A percentile compares a stretch with the other conserved stretches of the same genome.
These are phyloP conservation scores for Allophyes oxyacanthae DNA, from an alignment of 2,888 invertebrate genomes.

Conservation along the genomic window DNA sequence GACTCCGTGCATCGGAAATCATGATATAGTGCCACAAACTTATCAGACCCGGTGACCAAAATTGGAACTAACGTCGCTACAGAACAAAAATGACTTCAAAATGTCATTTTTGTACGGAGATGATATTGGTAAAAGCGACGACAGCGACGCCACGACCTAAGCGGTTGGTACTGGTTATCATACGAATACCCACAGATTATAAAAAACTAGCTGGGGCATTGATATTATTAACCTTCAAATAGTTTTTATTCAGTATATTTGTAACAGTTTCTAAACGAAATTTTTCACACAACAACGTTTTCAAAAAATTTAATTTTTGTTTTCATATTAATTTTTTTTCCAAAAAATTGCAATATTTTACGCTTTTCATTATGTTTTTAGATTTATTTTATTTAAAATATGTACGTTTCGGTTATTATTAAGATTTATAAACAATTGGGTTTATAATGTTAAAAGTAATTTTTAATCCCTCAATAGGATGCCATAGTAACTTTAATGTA, in stretches of 20 bases:
- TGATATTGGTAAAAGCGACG: no score
- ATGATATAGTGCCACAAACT: no score
- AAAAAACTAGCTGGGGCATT: no score
- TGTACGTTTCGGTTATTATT: slow-evolving; percentile 18
- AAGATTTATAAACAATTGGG: slow-evolving; percentile 28
- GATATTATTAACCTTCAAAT: no score
- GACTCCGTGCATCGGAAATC: no score
- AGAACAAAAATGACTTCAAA: no score
- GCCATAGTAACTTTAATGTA: slow-evolving; percentile 13
- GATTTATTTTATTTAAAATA: slow-evolving; percentile 43
- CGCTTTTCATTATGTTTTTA: slow-evolving; percentile 46
- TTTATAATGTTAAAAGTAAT: slow-evolving; percentile 12
- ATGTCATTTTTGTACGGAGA: no score
- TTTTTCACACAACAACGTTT: neutral
- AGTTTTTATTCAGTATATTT: slow-evolving; percentile 4
- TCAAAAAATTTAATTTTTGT: slow-evolving; percentile 21
- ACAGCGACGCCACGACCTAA: no score
- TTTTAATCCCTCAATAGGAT: neutral
- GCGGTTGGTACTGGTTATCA: no score
- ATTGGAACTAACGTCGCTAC: no score
- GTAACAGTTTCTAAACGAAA: neutral
- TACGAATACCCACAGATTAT: no score
- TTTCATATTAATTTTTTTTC: slow-evolving; percentile 7
- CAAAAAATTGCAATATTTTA: slow-evolving; percentile 42
- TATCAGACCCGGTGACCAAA: no score